These are phyloP conservation scores for Ceratoteleas bidentatus DNA, from an alignment of 1,140 invertebrate genomes.

Conservation along the genomic window DNA sequence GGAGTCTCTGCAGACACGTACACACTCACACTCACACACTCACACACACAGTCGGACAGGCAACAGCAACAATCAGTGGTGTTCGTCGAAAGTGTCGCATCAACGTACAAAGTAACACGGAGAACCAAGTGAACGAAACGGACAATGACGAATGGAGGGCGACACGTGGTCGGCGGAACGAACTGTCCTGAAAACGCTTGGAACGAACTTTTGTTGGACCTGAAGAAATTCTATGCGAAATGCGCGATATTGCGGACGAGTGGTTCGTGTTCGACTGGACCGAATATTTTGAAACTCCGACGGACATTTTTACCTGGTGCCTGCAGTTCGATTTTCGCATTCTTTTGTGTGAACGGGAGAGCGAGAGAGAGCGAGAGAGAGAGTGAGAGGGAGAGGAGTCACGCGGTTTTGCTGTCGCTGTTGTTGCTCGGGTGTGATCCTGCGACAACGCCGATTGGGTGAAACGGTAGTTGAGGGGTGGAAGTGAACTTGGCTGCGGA, in stretches of 20 bases:
- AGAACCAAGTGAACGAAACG: constrained; percentile 60
- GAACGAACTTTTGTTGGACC: constrained; percentile 79
- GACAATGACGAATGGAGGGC: constrained; percentile 58
- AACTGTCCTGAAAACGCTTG: constrained; percentile 76
- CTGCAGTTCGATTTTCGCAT: constrained; percentile 73
- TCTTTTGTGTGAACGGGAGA: constrained; percentile 61
- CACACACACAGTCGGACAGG: constrained; percentile 23
- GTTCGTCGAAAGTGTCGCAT: constrained; percentile 77
- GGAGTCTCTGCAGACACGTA: constrained; percentile 57
- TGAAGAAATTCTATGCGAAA: constrained; percentile 79
- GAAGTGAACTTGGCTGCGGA: too few relatives aligned
- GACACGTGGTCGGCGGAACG: constrained; percentile 72
- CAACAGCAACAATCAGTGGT: constrained; percentile 68
- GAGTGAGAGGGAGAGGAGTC: constrained; percentile 32
- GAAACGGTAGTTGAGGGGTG: too few relatives aligned
- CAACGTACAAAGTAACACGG: constrained; percentile 76
- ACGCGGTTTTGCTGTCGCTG: constrained; percentile 14
- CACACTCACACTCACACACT: constrained; percentile 16
- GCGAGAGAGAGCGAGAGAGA: constrained; percentile 34
- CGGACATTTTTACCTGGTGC: constrained; percentile 77
- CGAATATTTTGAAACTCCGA: constrained; percentile 73
- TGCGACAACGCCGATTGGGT: not conserved
- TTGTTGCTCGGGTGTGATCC: constrained; percentile 9
- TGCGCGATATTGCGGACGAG: constrained; percentile 74
- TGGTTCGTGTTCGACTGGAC: constrained; percentile 75